Evolutionary conservation across 2,113 vertebrate species (phyloP), one percentile per base, ranked within the genome.

Genomic region (Caranx melampygus): DNA sequence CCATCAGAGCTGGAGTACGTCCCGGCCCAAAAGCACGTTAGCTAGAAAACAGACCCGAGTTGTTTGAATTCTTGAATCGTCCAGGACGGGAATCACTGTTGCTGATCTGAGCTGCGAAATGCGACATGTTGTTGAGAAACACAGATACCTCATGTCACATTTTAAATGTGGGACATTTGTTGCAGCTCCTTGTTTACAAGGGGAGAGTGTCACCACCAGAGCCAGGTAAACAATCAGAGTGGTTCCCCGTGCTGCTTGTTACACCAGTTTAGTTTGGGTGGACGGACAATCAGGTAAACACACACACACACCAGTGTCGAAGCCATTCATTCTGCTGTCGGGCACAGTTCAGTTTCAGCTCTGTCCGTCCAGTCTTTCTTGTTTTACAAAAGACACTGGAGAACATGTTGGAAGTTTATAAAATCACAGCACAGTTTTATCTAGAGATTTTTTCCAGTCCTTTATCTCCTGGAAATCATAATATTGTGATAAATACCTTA

Each of bases 1-100:
- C n/a, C 44, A 45, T 16, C 58, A 59, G 62, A 74, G 61, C 62
- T 0, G 79, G 62, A 72, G 66, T 79, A 70, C 69, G 65, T 57
- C 52, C 58, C 55, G 67, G 71, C 70, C 64, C 64, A n/a, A 77
- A 70, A 31, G 26, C 26, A 12, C 67, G 6, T 31, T 31, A 62
- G 47, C 58, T 69, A 49, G 35, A 40, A 79, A 79, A 79, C 83
- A 79, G 85, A 68, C 76, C 80, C 45, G 51, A 10, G 12, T 63
- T 86, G 66, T 83, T 58, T 81, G 60, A 63, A 69, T 70, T 62
- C 45, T 62, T 59, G 65, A 76, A 63, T 76, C 55, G 18, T 79
- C 61, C 3, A 55, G 13, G 12, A 8, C n/a, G 11, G 49, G 3
- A 26, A 58, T 35, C 13, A 59, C 45, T 54, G 18, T 54, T 15